Evolutionary conservation across 1,140 invertebrate genomes (phyloP).

Genomic region (Drosophila nasuta): DNA sequence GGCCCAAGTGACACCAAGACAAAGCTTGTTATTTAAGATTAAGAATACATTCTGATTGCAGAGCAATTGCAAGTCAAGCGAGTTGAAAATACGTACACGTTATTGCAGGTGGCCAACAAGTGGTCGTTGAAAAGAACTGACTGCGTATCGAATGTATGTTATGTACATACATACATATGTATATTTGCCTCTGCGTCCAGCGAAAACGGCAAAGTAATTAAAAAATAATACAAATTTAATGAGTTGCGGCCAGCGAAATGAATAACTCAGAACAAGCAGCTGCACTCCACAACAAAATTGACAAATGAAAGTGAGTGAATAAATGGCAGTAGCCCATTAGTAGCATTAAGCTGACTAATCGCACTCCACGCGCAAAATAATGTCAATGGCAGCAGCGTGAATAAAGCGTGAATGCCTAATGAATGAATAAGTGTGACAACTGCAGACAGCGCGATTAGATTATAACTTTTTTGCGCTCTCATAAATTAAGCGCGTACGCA

Average conservation of each 20-base stretch:
- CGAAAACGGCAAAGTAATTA: conserved; percentile 20
- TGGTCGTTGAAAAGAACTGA: conserved; percentile 5
- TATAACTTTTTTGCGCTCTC: conserved; percentile 6
- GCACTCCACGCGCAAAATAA: background rate
- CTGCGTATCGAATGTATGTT: background rate
- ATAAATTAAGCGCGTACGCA: conserved; percentile 26
- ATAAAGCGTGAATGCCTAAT: conserved; percentile 28
- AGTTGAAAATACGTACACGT: background rate
- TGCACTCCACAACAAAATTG: too few relatives aligned
- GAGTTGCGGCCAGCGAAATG: background rate
- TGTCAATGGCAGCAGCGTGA: conserved; percentile 11
- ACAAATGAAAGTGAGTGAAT: conserved; percentile 2
- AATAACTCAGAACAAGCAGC: too few relatives aligned
- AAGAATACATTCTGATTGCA: too few relatives aligned
- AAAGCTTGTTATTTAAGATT: background rate
- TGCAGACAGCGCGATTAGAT: conserved; percentile 42
- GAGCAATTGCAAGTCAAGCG: background rate
- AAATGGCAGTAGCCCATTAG: background rate
- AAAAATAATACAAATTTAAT: conserved; percentile 57
- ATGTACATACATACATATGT: too few relatives aligned
- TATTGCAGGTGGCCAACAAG: conserved; percentile 32
- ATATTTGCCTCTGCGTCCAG: background rate
- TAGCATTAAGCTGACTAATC: conserved; percentile 2
- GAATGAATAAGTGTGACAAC: conserved; percentile 41
- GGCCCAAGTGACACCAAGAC: conserved; percentile 2